Conservation (phyloP, 2,797 vertebrate genomes). For the Smutsia gigantea region DNA sequence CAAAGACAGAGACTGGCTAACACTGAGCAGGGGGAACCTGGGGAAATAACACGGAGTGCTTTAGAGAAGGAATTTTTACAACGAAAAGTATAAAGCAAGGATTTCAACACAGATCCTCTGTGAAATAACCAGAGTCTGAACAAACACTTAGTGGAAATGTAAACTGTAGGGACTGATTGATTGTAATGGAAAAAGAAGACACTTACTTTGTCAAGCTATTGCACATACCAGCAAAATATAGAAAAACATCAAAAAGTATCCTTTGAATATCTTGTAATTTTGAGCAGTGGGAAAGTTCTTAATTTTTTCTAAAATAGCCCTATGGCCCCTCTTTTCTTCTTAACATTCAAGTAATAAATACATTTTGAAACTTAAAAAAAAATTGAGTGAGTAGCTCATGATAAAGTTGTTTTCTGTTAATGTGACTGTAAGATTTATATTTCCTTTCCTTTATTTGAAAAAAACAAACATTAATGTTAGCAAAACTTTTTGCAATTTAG, state of each 20-base stretch:
- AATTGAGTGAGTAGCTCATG: conserved; percentile 32
- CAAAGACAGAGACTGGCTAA: neutral
- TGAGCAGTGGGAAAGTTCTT: neutral
- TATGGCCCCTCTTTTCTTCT: neutral
- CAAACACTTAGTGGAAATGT: neutral
- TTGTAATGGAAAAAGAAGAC: conserved; percentile 9
- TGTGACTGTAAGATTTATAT: conserved; percentile 35
- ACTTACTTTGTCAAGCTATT: conserved; percentile 27
- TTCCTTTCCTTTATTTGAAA: conserved; percentile 5
- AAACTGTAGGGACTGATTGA: neutral
- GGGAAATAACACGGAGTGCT: neutral
- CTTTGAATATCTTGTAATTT: neutral
- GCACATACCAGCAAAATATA: neutral
- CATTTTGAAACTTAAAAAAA: conserved; percentile 31
- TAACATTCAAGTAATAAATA: conserved; percentile 15
- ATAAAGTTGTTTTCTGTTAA: conserved; percentile 45
- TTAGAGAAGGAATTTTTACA: neutral
- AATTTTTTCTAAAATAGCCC: conserved; percentile 46
- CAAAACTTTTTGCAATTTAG: conserved; percentile 45
- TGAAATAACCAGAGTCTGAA: neutral
- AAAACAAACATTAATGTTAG: neutral
- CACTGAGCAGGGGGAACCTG: neutral
- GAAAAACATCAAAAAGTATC: neutral
- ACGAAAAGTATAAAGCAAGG: neutral
- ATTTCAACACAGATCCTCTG: neutral